phyloP scores from a whole-genome alignment of 1,140 invertebrate species.

The Trichoplusia ni region DNA sequence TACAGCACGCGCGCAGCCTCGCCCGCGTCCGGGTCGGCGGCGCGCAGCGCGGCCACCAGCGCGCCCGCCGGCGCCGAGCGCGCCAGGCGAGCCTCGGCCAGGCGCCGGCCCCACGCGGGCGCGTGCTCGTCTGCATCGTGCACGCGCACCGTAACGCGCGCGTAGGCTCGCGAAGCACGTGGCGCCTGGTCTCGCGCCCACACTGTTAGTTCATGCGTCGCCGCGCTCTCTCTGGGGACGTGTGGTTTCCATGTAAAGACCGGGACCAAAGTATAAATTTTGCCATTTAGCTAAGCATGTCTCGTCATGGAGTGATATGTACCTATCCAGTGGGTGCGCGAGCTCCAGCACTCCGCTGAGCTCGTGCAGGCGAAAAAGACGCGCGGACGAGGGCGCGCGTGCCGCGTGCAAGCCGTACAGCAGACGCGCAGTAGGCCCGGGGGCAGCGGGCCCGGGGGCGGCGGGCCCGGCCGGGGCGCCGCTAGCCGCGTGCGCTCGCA shows the following conservation, averaged over 20 bases:
- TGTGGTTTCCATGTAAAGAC: too few relatives aligned
- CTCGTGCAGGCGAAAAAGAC: constrained; percentile 91
- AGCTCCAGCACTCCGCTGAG: constrained; percentile 83
- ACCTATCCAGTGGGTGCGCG: constrained; percentile 61
- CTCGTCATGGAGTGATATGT: not conserved
- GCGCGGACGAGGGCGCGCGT: constrained; percentile 87
- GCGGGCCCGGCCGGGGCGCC: constrained; percentile 56
- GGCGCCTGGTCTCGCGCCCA: constrained; percentile 95
- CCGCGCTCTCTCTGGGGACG: constrained; percentile 86
- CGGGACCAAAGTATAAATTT: too few relatives aligned
- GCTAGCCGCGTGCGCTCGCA: constrained; percentile 37
- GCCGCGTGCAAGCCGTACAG: constrained; percentile 90
- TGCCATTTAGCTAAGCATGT: not conserved
- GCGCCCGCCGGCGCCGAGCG: constrained; percentile 50
- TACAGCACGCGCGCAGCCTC: constrained; percentile 50
- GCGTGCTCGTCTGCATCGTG: constrained; percentile 95
- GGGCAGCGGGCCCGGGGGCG: constrained; percentile 15
- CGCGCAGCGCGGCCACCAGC: constrained; percentile 55
- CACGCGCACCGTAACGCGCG: constrained; percentile 90
- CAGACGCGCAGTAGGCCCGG: constrained; percentile 73
- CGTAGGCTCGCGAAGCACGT: constrained; percentile 92
- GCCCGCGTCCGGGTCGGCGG: constrained; percentile 50
- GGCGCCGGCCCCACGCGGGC: constrained; percentile 81
- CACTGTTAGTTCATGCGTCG: constrained; percentile 92
- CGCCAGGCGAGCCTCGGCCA: constrained; percentile 57